A percentile compares a stretch with the other conserved stretches of the same genome.
Conservation (phyloP, 2,797 vertebrate genomes). For the Poecile montanus region DNA sequence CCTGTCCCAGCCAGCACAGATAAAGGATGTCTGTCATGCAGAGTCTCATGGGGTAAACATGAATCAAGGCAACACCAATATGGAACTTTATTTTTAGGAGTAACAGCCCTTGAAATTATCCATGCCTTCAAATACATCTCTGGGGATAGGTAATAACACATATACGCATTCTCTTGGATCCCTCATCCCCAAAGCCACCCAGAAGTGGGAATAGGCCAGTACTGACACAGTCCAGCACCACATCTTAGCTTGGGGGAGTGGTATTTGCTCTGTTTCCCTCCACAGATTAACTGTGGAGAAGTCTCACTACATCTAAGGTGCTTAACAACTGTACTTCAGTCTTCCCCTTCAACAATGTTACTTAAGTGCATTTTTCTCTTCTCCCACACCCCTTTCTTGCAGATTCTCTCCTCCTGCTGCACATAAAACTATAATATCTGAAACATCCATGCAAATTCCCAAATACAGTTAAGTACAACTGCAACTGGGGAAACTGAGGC, state of each 20-base stretch:
- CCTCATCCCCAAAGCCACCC: neutral
- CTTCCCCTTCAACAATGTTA: neutral
- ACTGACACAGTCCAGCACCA: neutral
- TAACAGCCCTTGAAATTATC: constrained; percentile 17
- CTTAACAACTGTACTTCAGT: neutral
- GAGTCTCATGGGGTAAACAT: neutral
- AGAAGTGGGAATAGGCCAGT: neutral
- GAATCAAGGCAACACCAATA: neutral
- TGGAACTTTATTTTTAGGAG: neutral
- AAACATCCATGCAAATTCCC: neutral
- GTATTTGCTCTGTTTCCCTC: neutral
- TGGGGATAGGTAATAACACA: neutral
- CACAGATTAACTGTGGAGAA: neutral
- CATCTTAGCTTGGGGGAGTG: neutral
- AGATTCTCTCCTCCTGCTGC: neutral
- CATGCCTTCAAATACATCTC: neutral
- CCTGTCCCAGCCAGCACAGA: constrained; percentile 13
- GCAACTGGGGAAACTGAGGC: neutral
- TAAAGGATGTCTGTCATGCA: neutral
- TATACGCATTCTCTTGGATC: neutral
- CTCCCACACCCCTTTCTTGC: neutral
- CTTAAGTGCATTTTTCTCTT: neutral
- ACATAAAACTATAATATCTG: neutral
- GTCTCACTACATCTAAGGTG: no score
- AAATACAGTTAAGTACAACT: neutral